Conservation (phyloP, 2,797 vertebrate genomes). For the Lateolabrax maculatus region DNA sequence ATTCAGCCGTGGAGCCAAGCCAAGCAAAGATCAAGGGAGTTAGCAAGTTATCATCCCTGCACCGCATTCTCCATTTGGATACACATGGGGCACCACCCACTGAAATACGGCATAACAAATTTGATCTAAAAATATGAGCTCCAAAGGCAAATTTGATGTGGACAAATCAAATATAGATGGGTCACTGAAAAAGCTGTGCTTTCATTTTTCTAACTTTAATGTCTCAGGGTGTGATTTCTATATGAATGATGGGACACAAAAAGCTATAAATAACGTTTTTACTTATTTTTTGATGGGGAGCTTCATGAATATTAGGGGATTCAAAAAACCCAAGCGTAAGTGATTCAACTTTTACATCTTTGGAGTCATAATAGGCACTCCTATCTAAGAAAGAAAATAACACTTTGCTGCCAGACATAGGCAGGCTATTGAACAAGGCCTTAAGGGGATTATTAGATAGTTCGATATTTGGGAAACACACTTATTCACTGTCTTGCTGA, state of each 20-base stretch:
- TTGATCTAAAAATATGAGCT: constrained; percentile 74
- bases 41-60: constrained; percentile 73
- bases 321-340: constrained; percentile 25
- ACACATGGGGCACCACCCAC: constrained; percentile 61
- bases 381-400: constrained; percentile 39
- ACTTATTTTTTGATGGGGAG: constrained; percentile 45
- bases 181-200: constrained; percentile 62
- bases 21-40: constrained; percentile 77
- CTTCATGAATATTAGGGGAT: constrained; percentile 52
- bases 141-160: constrained; percentile 73
- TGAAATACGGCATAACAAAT: constrained; percentile 71
- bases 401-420: constrained; percentile 23
- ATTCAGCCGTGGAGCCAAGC: constrained; percentile 58
- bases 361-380: constrained; percentile 30
- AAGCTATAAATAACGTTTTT: constrained; percentile 60
- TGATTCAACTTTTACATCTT: constrained; percentile 46
- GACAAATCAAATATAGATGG: constrained; percentile 82
- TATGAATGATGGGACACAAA: constrained; percentile 51
- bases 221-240: constrained; percentile 52
- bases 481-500: not conserved
- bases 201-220: constrained; percentile 60
- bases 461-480: constrained; percentile 22
- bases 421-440: constrained; percentile 10
- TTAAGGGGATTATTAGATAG: constrained; percentile 11
- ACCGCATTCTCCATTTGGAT: constrained; percentile 70